Evolutionary conservation across 1,140 invertebrate species (phyloP), one percentile per base, ranked within the genome.

Genomic region (Holotrichia oblita): DNA sequence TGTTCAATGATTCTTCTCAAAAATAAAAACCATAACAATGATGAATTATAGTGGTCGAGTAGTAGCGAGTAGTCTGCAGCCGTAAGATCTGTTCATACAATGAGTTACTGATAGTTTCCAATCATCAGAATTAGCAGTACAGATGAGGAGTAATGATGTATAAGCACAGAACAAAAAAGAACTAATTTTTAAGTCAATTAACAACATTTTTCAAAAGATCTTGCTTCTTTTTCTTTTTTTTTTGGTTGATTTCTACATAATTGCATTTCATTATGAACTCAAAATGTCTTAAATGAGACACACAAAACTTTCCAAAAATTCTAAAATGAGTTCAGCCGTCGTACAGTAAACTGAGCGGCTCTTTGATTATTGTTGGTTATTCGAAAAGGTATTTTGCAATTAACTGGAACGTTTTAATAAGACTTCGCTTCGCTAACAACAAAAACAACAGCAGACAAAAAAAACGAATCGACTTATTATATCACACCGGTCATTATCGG

Each of bases 341-440:
- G 14, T 55, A 55, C 14, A 14, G 48, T 17, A 55, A 55, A 55
- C 0, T 14, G 14, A 55, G 48, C n/a, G 14, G 48, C 48, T 55
- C 17, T 55, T 69, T 22, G 27, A 22, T 69, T 69, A 69, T 69
- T 69, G 61, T 34, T 55, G 61, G 24, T 69, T 27, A 69, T 27
- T 34, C 27, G 61, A 69, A 69, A 27, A 69, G 61, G 12, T 24
- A 27, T 69, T 34, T 69, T 69, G 61, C 27, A 24, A 69, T 69
- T 69, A 24, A 69, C 61, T 69, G 61, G 20, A 69, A 69, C 22
- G 22, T 69, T 69, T 69, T 69, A 69, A 69, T 69, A 64, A 64
- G 59, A 69, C 27, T 20, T 69, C 61, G 61, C 61, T 14, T 27
- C 22, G 61, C 17, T 69, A 69, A 69, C 61, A 69, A 69, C 61